phyloP scores from a whole-genome alignment of 35 echinoderm and acorn worm species.

The Hemicentrotus pulcherrimus region DNA sequence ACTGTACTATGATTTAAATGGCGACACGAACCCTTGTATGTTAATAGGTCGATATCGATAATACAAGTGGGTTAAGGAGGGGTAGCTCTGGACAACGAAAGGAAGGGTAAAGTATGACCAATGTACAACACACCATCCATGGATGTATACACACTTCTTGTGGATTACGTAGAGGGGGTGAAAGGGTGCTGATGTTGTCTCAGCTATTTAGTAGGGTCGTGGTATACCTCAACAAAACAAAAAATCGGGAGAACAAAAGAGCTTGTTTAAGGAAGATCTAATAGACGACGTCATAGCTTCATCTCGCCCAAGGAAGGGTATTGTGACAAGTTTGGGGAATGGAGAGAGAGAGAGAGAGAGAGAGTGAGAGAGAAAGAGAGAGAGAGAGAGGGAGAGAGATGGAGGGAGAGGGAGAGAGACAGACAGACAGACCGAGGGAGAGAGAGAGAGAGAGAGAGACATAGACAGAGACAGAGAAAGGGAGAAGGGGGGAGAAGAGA shows the following conservation, averaged over 20 bases:
- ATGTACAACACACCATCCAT: neutral
- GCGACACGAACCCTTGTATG: too few relatives aligned
- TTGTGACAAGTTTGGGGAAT: neutral
- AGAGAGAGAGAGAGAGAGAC: neutral
- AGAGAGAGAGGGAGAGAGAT: neutral
- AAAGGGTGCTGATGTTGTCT: neutral
- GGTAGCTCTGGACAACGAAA: neutral
- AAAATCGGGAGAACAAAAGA: neutral
- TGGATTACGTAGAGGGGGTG: neutral
- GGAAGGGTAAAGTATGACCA: neutral
- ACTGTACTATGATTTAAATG: too few relatives aligned
- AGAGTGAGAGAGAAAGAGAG: neutral
- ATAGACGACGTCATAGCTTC: neutral
- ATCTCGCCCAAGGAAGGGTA: neutral
- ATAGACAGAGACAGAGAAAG: neutral
- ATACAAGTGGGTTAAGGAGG: too few relatives aligned
- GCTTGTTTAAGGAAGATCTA: neutral
- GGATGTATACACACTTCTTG: neutral
- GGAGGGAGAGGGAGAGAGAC: neutral
- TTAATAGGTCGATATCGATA: too few relatives aligned
- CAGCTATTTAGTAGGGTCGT: neutral
- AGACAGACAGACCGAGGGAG: neutral
- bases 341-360: neutral
- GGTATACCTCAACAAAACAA: neutral
- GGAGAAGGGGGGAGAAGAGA: neutral